phyloP scores from a whole-genome alignment of 2,797 vertebrate genomes.

The Lithobates sylvaticus region DNA sequence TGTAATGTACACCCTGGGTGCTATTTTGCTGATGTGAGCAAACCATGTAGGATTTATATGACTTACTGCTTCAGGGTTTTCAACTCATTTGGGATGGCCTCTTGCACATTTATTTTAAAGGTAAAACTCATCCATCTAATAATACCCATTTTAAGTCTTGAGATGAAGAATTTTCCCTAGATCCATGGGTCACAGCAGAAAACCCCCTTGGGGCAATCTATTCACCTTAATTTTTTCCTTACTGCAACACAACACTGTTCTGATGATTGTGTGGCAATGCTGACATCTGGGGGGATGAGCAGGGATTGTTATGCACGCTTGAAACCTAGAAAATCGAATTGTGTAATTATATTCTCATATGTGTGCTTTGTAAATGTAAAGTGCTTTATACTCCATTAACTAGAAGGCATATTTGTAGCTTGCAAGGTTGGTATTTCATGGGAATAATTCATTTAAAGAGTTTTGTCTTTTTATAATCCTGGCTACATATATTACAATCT shows the following conservation, averaged over 20 bases:
- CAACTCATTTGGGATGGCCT: slow-evolving; percentile 51
- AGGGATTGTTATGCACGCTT: slow-evolving; percentile 15
- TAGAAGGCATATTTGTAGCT: not conserved
- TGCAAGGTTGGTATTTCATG: not conserved
- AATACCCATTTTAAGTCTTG: slow-evolving; percentile 56
- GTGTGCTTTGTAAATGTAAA: not conserved
- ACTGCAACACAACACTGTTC: slow-evolving; percentile 22
- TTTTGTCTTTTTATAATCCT: not conserved
- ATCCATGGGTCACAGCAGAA: slow-evolving; percentile 45
- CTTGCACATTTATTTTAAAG: slow-evolving; percentile 48
- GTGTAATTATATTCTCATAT: not conserved
- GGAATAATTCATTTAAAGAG: not conserved
- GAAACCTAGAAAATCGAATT: slow-evolving; percentile 5
- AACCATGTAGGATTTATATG: slow-evolving; percentile 60
- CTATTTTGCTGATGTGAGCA: slow-evolving; percentile 56
- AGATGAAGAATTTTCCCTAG: slow-evolving; percentile 44
- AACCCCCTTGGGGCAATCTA: slow-evolving; percentile 32
- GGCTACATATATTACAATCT: not conserved
- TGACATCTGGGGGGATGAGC: slow-evolving; percentile 52
- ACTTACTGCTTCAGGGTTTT: slow-evolving; percentile 58
- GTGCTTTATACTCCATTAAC: not conserved
- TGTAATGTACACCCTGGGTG: slow-evolving; percentile 58
- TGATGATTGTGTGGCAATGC: slow-evolving; percentile 36
- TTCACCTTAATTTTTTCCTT: slow-evolving; percentile 13
- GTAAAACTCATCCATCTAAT: slow-evolving; percentile 59